phyloP scores from a whole-genome alignment of 2,113 vertebrate species.

The Grammomys dolichurus region DNA sequence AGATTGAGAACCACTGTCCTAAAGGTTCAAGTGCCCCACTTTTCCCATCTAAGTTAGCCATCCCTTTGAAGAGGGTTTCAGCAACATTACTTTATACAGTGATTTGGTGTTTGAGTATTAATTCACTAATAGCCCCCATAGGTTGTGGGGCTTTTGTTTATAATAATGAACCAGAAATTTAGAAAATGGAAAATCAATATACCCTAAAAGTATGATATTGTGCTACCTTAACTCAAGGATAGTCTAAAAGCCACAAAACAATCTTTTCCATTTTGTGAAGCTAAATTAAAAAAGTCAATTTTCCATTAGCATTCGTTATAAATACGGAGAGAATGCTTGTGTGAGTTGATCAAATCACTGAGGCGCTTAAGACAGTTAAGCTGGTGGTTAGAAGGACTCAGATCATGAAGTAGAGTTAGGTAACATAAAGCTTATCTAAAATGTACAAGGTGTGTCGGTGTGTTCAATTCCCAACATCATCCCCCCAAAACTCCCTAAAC shows the following conservation, averaged over 20 bases:
- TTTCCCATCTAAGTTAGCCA: not conserved
- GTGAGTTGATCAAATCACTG: not conserved
- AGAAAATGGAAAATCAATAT: slow-evolving; percentile 6
- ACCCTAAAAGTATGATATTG: not conserved
- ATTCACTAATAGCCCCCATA: not conserved
- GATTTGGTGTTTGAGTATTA: not conserved
- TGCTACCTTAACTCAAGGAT: slow-evolving; percentile 28
- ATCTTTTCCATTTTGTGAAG: not conserved
- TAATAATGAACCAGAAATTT: slow-evolving; percentile 19
- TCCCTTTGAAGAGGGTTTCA: not conserved
- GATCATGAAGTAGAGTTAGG: not conserved
- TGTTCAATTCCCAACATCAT: no score
- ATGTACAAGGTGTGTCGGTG: not conserved
- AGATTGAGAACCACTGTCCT: not conserved
- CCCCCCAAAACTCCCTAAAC: no score
- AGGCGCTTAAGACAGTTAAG: not conserved
- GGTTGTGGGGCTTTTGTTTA: not conserved
- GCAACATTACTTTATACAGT: not conserved
- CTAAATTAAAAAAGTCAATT: not conserved
- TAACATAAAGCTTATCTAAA: not conserved
- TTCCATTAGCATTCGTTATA: not conserved
- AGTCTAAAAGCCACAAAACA: slow-evolving; percentile 31
- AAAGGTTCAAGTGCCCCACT: not conserved
- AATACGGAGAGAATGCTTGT: not conserved
- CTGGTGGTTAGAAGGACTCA: not conserved